Conservation (phyloP, 2,113 vertebrate species). For the Hippocampus abdominalis region DNA sequence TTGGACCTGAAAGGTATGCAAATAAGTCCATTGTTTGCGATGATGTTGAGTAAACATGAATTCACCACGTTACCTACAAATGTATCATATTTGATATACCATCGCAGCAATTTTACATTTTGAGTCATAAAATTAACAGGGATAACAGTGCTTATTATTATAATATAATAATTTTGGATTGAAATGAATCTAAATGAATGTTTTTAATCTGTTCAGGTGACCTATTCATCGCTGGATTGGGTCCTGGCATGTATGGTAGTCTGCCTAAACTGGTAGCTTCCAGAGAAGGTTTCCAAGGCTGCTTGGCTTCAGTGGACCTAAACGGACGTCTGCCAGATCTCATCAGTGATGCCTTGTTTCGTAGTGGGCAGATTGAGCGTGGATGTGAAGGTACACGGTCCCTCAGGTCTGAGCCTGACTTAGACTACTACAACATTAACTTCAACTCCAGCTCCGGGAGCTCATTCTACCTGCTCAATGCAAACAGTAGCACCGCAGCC, state of each 20-base stretch:
- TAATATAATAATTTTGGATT: background rate
- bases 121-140: too few species aligned
- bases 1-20: slow-evolving; percentile 94
- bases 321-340: slow-evolving; percentile 96
- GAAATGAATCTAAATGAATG: background rate
- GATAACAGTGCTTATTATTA: too few species aligned
- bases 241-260: slow-evolving; percentile 91
- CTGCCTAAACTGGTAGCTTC: slow-evolving; percentile 95
- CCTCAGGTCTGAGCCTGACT: slow-evolving; percentile 50
- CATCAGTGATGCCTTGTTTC: slow-evolving; percentile 88
- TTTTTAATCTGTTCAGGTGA: slow-evolving; percentile 74
- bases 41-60: background rate
- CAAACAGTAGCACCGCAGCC: slow-evolving; percentile 61
- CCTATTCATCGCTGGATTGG: slow-evolving; percentile 93
- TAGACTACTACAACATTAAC: slow-evolving; percentile 52
- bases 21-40: background rate
- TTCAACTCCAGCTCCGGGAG: slow-evolving; percentile 58
- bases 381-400: slow-evolving; percentile 94
- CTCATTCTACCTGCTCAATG: slow-evolving; percentile 72
- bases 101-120: too few species aligned
- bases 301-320: slow-evolving; percentile 93
- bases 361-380: slow-evolving; percentile 96
- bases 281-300: slow-evolving; percentile 95
- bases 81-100: too few species aligned
- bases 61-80: too few species aligned